Evolutionary conservation across 2,113 vertebrate genomes (phyloP).

Genomic region (Choloepus hoffmanni): DNA sequence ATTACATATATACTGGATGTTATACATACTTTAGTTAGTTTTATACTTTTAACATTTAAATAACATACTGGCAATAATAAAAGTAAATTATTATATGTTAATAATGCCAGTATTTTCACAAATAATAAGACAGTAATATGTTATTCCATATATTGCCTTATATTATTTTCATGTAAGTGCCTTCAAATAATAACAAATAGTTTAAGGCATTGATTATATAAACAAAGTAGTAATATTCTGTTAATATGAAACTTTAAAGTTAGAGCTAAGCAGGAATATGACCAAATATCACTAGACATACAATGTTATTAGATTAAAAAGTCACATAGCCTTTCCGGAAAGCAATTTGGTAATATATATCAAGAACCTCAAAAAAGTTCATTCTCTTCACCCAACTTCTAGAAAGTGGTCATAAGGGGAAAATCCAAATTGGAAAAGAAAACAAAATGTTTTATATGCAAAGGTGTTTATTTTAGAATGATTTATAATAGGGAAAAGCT

Average conservation of each 20-base stretch:
- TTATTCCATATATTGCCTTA: constrained; percentile 26
- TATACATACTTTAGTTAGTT: not conserved
- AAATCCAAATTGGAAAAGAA: not conserved
- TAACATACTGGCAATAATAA: not conserved
- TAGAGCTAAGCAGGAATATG: not conserved
- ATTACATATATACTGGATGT: constrained; percentile 17
- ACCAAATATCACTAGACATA: not conserved
- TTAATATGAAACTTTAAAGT: not conserved
- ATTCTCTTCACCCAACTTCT: not conserved
- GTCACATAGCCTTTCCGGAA: constrained; percentile 13
- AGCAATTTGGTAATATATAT: not conserved
- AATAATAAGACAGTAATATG: constrained; percentile 37
- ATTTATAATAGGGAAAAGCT: constrained; percentile 15
- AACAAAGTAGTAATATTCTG: not conserved
- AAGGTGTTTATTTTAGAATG: constrained; percentile 28
- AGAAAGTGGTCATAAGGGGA: constrained; percentile 37
- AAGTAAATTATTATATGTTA: not conserved
- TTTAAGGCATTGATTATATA: constrained; percentile 44
- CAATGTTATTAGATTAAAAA: not conserved
- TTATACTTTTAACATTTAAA: not conserved
- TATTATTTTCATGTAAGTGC: constrained; percentile 23
- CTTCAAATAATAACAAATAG: not conserved
- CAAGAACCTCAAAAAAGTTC: constrained; percentile 3
- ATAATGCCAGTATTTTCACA: not conserved
- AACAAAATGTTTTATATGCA: not conserved